Conservation (phyloP, 2,113 vertebrate genomes). For the Rhabdornis inornatus region DNA sequence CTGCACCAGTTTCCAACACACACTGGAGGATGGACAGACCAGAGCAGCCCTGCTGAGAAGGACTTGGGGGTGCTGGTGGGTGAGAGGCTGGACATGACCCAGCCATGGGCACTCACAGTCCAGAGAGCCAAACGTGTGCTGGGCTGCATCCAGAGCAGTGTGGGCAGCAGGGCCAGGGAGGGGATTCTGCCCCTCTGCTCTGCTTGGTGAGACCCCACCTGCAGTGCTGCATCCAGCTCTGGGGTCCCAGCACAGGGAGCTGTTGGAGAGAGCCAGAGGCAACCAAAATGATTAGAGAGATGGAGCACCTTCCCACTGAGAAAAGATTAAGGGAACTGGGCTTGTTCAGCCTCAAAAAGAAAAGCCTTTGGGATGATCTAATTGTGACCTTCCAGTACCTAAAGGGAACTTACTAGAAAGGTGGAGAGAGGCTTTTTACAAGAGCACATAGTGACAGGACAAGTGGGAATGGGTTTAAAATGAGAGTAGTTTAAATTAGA, state of each 20-base stretch:
- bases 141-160: neutral
- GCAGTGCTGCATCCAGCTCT: neutral
- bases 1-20: neutral
- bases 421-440: neutral
- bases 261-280: neutral
- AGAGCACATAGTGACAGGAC: neutral
- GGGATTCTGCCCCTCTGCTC: neutral
- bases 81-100: neutral
- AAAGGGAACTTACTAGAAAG: neutral
- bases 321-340: neutral
- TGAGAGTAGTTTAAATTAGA: neutral
- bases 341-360: neutral
- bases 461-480: neutral
- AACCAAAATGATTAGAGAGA: neutral
- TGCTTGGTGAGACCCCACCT: neutral
- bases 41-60: neutral
- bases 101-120: neutral
- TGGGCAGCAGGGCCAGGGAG: neutral
- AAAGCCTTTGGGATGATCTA: neutral
- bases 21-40: neutral
- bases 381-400: neutral
- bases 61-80: rapidly evolving
- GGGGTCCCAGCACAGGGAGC: no score
- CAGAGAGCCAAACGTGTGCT: rapidly evolving
- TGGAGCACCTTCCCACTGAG: neutral